Conservation (phyloP, 2,113 vertebrate species). For the Saguinus midas region DNA sequence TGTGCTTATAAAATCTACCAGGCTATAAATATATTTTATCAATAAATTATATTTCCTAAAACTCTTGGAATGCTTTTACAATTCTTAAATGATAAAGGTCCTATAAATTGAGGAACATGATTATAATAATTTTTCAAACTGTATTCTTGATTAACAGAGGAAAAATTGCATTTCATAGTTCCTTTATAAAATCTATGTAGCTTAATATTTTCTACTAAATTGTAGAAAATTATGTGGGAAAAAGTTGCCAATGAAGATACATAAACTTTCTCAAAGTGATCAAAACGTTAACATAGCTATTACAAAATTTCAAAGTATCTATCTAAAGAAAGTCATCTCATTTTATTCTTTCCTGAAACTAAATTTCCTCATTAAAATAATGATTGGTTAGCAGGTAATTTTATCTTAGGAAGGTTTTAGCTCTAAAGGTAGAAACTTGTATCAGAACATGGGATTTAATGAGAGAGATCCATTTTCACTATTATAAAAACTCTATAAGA, state of each 20-base stretch:
- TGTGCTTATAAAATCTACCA: not conserved
- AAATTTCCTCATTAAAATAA: slow-evolving; percentile 27
- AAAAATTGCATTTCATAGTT: not conserved
- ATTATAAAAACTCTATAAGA: not conserved
- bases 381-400: not conserved
- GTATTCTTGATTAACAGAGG: not conserved
- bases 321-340: not conserved
- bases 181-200: not conserved
- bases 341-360: not conserved
- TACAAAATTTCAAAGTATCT: not conserved
- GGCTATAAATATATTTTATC: not conserved
- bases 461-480: not conserved
- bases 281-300: not conserved
- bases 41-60: not conserved
- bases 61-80: not conserved
- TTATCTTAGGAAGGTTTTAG: not conserved
- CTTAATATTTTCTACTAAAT: not conserved
- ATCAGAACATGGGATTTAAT: not conserved
- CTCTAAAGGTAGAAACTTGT: not conserved
- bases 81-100: not conserved
- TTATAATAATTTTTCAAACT: not conserved
- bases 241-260: not conserved
- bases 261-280: not conserved
- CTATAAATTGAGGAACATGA: not conserved
- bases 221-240: not conserved